Evolutionary conservation across 2,888 invertebrate genomes (phyloP).

Genomic region (Hydraecia micacea): DNA sequence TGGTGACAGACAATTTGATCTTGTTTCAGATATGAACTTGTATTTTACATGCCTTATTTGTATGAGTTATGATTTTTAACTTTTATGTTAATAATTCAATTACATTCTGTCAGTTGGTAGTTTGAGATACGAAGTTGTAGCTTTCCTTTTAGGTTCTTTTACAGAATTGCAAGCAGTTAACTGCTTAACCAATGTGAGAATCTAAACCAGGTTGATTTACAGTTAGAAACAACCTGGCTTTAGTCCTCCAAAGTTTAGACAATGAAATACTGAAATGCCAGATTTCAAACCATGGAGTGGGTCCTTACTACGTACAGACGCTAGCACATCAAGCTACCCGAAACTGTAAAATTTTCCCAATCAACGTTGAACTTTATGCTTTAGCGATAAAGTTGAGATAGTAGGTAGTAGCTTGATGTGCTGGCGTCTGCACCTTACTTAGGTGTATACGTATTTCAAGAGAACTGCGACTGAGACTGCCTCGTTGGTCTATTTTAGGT

Average conservation of each 20-base stretch:
- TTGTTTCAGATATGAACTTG: constrained; percentile 24
- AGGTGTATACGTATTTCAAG: not conserved
- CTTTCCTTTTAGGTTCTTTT: not conserved
- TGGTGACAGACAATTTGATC: constrained; percentile 37
- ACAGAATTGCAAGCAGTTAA: not conserved
- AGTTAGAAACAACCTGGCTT: constrained; percentile 35
- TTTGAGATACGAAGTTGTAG: not conserved
- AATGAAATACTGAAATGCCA: constrained; percentile 29
- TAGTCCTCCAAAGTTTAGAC: constrained; percentile 36
- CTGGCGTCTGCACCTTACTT: not conserved
- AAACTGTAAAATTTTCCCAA: too few species aligned
- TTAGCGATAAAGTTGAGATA: too few species aligned
- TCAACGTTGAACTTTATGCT: too few species aligned
- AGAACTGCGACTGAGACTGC: too few species aligned
- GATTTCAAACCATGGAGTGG: not conserved
- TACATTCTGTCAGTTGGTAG: not conserved
- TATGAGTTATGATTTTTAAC: constrained; percentile 21
- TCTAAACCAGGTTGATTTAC: constrained; percentile 32
- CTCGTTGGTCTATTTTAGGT: too few species aligned
- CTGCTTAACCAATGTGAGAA: not conserved
- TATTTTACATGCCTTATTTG: constrained; percentile 4
- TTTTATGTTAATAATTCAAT: constrained; percentile 21
- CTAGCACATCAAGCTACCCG: too few species aligned
- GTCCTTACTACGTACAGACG: not conserved
- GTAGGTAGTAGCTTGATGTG: too few species aligned